These are phyloP conservation scores for Cydia splendana DNA, from an alignment of 1,140 invertebrate genomes.

Conservation along the genomic window DNA sequence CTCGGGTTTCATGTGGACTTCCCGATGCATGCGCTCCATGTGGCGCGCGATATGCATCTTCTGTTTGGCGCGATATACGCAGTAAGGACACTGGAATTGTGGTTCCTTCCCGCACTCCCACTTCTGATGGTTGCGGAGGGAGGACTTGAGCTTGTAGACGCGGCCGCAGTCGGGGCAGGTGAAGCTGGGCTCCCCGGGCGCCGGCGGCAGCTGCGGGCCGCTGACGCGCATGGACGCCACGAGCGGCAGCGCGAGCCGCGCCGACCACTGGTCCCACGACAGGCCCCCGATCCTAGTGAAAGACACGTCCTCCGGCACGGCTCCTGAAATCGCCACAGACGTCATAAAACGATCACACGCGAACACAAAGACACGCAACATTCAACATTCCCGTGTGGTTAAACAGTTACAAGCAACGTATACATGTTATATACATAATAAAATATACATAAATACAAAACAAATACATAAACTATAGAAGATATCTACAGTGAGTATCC, in stretches of 20 bases:
- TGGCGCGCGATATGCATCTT: slow-evolving; percentile 93
- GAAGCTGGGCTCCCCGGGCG: slow-evolving; percentile 81
- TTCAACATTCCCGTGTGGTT: slow-evolving; percentile 59
- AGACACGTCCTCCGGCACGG: slow-evolving; percentile 83
- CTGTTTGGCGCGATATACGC: slow-evolving; percentile 90
- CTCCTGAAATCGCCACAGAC: slow-evolving; percentile 50
- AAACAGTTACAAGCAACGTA: slow-evolving; percentile 58
- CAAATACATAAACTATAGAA: slow-evolving; percentile 41
- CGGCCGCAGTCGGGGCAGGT: slow-evolving; percentile 89
- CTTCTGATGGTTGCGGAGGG: slow-evolving; percentile 91
- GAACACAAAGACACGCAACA: slow-evolving; percentile 46
- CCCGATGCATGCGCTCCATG: slow-evolving; percentile 93
- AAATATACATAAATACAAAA: slow-evolving; percentile 48
- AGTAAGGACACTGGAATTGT: slow-evolving; percentile 90
- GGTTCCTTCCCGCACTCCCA: slow-evolving; percentile 93
- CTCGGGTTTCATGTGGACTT: slow-evolving; percentile 81
- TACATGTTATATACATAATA: slow-evolving; percentile 43
- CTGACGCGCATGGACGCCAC: slow-evolving; percentile 69
- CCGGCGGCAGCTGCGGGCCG: slow-evolving; percentile 63
- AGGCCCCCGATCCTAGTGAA: slow-evolving; percentile 84
- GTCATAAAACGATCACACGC: slow-evolving; percentile 38
- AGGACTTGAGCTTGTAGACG: slow-evolving; percentile 91
- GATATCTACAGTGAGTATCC: slow-evolving; percentile 69
- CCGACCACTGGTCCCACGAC: slow-evolving; percentile 84
- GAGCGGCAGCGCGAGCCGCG: slow-evolving; percentile 80